Evolutionary conservation across 2,113 vertebrate genomes (phyloP).

Genomic region (Neopipo cinnamomea): DNA sequence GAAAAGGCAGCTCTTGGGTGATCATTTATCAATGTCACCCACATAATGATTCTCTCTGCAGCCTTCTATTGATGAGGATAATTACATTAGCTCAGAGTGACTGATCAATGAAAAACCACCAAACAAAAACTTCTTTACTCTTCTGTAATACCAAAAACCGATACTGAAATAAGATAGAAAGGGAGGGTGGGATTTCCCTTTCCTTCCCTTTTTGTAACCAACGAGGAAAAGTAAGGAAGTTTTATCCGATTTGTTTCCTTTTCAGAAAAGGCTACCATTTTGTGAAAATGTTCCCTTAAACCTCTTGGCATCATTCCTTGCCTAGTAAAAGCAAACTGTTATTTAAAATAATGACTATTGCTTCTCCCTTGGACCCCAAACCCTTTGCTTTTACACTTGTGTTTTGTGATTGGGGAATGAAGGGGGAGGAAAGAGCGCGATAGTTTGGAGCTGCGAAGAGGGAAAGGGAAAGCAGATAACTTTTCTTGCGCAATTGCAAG

Average conservation of each 20-base stretch:
- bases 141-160: constrained; percentile 85
- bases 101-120: constrained; percentile 98
- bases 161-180: constrained; percentile 80
- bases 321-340: constrained; percentile 37
- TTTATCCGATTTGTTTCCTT: constrained; percentile 43
- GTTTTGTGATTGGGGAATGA: not conserved
- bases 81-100: constrained; percentile 99
- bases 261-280: constrained; percentile 43
- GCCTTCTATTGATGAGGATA: constrained; percentile 99
- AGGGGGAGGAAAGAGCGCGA: not conserved
- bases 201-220: constrained; percentile 24
- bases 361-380: not conserved
- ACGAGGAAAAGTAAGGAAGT: constrained; percentile 48
- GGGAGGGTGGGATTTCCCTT: constrained; percentile 65
- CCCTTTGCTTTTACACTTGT: not conserved
- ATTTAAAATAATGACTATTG: constrained; percentile 25
- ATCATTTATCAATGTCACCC: constrained; percentile 99
- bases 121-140: constrained; percentile 95
- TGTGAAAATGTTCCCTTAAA: constrained; percentile 51
- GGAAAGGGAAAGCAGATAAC: constrained; percentile 37
- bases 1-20: constrained; percentile 95
- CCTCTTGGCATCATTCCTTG: constrained; percentile 7
- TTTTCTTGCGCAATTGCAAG: constrained; percentile 1
- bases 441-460: not conserved
- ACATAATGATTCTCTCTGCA: constrained; percentile 99